Evolutionary conservation across 2,797 vertebrate genomes (phyloP), one percentile per base, ranked within the genome.

Genomic region (Netta rufina): DNA sequence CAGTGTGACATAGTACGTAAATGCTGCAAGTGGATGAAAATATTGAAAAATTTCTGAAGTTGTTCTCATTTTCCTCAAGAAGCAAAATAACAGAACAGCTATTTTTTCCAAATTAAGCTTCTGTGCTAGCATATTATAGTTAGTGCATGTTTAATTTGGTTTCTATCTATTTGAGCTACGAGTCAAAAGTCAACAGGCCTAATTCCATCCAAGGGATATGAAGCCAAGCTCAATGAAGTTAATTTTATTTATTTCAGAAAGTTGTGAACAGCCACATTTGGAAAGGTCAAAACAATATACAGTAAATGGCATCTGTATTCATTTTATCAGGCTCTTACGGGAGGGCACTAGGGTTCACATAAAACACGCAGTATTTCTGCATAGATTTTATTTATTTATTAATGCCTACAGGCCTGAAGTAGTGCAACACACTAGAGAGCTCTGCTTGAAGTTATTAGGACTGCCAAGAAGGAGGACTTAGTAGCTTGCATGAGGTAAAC

Each of bases 251-350:
- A 61, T 83, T 80, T 58, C 8, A 88, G 80, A 91, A 87, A 85
- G n/a, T 6, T 8, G 16, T 28, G 30, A 60, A 25, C 7, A 70
- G 32, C 11, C 65, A 2, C 60, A 85, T 47, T 39, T 71, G 53
- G 4, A 92, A 96, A 96, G 47, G 84, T 78, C 81, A 93, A 76
- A 87, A 66, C 17, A 80, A 73, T 57, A 27, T 36, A 36, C 33
- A 54, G 78, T 16, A 64, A 83, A 71, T 57, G 62, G 65, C 81
- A 82, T 16, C 39, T 92, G 45, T 45, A 88, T 66, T 79, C 17
- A 36, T 79, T 87, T 69, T 53, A 70, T 53, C 47, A 82, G 15
- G 56, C 4, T 32, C 81, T 75, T 73, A 75, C 0, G 25, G 67
- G 25, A 49, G 92, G 75, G 32, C 47, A 56, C 81, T 4, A 36